Evolutionary conservation across 2,113 vertebrate species (phyloP), one percentile per base, ranked within the genome.

Genomic region (Argyrosomus japonicus): DNA sequence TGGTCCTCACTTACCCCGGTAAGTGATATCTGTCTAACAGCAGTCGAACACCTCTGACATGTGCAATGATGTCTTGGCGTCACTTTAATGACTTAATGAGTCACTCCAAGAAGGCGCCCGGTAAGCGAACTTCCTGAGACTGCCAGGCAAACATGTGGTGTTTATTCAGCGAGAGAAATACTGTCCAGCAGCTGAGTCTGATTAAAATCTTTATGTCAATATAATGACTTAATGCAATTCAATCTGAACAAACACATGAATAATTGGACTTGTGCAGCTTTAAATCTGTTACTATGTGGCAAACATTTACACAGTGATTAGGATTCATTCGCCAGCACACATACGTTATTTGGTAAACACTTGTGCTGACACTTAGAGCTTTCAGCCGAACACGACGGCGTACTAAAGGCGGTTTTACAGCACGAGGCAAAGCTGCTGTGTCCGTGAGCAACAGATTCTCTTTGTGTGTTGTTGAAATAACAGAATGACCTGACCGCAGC

Each of bases 231-330:
- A 25, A 76, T 74, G 70, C 13, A 13, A 80, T 83, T 83, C 50
- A 40, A 75, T 68, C 62, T 70, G 68, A 80, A 48, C 87, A 88
- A 92, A 89, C 87, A 83, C 23, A 1, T 36, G 68, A 85, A 61
- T 91, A 79, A 92, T 84, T 88, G 67, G 56, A 81, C 61, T 12
- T 23, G 47, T 54, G 70, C 29, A 27, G 54, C 61, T 77, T 84
- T 73, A 79, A 75, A 86, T 83, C 85, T 73, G 81, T 85, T 87
- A 90, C 68, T 60, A 40, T 64, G 79, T 40, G 67, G 80, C 60
- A 88, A 91, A 92, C 85, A 88, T 91, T 93, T 88, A 86, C 85
- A 51, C 75, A 73, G 54, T 71, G 40, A 88, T 86, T 89, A 83
- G 69, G 70, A 82, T 86, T 86, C 65, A 77, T 80, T 77, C 14